phyloP scores from a whole-genome alignment of 2,113 vertebrate genomes.

The Scortum barcoo region DNA sequence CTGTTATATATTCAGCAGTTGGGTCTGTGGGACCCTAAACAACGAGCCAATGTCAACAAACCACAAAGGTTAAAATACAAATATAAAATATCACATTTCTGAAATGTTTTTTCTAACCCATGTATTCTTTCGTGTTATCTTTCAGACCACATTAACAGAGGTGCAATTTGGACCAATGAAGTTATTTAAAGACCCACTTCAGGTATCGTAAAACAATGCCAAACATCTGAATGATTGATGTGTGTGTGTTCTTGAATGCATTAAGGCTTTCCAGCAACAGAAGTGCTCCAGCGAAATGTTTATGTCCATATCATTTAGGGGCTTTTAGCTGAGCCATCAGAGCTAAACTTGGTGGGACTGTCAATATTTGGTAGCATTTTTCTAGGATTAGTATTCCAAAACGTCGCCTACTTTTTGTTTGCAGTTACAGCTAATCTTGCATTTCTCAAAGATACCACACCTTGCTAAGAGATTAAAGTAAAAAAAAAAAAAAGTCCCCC shows the following conservation, averaged over 20 bases:
- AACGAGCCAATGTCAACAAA: conserved; percentile 3
- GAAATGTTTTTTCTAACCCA: conserved; percentile 48
- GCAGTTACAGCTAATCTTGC: conserved; percentile 39
- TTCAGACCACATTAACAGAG: conserved; percentile 89
- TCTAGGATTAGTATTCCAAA: conserved; percentile 27
- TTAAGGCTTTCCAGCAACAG: conserved; percentile 35
- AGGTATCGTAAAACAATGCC: conserved; percentile 86
- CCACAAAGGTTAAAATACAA: neutral
- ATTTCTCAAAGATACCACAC: conserved; percentile 55
- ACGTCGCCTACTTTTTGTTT: conserved; percentile 35
- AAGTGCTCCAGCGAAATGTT: conserved; percentile 29
- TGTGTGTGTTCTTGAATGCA: conserved; percentile 23
- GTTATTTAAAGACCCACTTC: conserved; percentile 96
- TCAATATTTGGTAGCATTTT: conserved; percentile 49
- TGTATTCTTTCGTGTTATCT: conserved; percentile 76
- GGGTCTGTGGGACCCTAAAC: neutral
- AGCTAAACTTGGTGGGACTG: conserved; percentile 32
- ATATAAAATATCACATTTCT: conserved; percentile 13
- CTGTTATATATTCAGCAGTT: neutral
- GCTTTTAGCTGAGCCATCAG: conserved; percentile 12
- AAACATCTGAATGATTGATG: conserved; percentile 33
- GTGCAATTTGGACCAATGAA: conserved; percentile 99
- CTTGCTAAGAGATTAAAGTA: conserved; percentile 34
- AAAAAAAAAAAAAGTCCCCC: conserved; percentile 28
- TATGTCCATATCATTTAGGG: conserved; percentile 7